These are phyloP conservation scores for Cyanoramphus novaezelandiae DNA, from an alignment of 2,113 vertebrate genomes.

Conservation along the genomic window DNA sequence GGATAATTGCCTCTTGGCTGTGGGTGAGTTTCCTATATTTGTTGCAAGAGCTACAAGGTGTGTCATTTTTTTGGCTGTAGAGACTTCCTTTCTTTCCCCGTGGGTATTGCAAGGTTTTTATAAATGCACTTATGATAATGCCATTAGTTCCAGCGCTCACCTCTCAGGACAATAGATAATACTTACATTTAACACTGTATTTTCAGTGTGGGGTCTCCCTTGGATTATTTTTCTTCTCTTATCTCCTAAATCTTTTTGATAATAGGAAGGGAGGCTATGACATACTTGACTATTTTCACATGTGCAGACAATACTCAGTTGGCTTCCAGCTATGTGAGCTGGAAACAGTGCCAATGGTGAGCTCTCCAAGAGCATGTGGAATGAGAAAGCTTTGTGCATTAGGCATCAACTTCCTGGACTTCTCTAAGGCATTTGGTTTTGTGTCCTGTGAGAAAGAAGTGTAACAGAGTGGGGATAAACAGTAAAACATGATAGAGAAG, in stretches of 20 bases:
- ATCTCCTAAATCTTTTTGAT: not conserved
- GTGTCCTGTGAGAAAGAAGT: not conserved
- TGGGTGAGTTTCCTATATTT: not conserved
- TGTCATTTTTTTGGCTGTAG: not conserved
- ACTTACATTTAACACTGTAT: not conserved
- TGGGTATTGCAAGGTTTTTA: not conserved
- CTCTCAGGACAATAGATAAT: not conserved
- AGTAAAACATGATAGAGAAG: not conserved
- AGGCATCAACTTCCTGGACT: not conserved
- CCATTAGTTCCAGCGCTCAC: rapidly evolving
- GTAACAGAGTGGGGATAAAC: too few species aligned
- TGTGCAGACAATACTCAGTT: not conserved
- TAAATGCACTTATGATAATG: not conserved
- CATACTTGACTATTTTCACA: not conserved
- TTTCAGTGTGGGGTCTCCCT: not conserved
- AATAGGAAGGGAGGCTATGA: not conserved
- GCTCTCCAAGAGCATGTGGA: not conserved
- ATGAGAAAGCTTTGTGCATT: not conserved
- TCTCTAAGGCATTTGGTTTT: not conserved
- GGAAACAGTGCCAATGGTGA: not conserved
- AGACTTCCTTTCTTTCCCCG: not conserved
- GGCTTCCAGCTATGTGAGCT: not conserved
- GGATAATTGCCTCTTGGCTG: not conserved
- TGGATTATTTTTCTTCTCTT: not conserved
- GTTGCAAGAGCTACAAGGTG: not conserved